A percentile compares a stretch with the other conserved stretches of the same genome.
Evolutionary conservation across 2,888 invertebrate genomes (phyloP).

Genomic region (Drosophila austrosaltans): DNA sequence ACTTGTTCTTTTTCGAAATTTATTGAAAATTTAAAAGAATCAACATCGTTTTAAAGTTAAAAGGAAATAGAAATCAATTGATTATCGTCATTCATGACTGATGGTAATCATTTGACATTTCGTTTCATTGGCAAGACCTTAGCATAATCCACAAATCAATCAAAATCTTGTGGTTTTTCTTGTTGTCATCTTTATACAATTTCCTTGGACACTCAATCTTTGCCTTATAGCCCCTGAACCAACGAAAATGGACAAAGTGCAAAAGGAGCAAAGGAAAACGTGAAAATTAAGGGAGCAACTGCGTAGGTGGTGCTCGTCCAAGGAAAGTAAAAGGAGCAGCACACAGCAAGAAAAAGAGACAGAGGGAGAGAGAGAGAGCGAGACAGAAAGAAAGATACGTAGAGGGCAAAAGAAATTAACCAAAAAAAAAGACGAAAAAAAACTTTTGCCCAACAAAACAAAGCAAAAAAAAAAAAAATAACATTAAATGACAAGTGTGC

Average conservation of each 20-base stretch:
- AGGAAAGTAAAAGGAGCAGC: slow-evolving; percentile 8
- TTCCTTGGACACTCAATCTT: slow-evolving; percentile 41
- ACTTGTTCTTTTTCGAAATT: too few relatives aligned
- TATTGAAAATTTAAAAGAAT: too few relatives aligned
- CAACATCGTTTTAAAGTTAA: not conserved
- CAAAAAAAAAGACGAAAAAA: slow-evolving; percentile 25
- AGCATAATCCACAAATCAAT: slow-evolving; percentile 33
- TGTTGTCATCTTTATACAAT: slow-evolving; percentile 20
- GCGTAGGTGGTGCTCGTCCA: slow-evolving; percentile 22
- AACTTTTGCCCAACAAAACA: slow-evolving; percentile 27
- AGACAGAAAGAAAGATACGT: slow-evolving; percentile 15
- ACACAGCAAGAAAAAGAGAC: slow-evolving; percentile 19
- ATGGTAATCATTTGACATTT: slow-evolving; percentile 30
- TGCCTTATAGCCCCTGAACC: slow-evolving; percentile 16
- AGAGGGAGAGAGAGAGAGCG: slow-evolving; percentile 5
- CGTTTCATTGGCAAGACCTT: slow-evolving; percentile 3
- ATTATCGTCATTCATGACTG: slow-evolving; percentile 13
- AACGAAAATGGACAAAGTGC: slow-evolving; percentile 9
- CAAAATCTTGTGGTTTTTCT: slow-evolving; percentile 37
- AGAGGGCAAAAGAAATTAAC: slow-evolving; percentile 36
- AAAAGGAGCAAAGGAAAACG: slow-evolving; percentile 24
- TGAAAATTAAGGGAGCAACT: slow-evolving; percentile 39
- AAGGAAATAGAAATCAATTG: not conserved
- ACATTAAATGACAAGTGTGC: slow-evolving; percentile 41
- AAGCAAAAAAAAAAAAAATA: not conserved